Evolutionary conservation across 2,797 vertebrate species (phyloP), one percentile per base, ranked within the genome.

Genomic region (Scarus forsteni): DNA sequence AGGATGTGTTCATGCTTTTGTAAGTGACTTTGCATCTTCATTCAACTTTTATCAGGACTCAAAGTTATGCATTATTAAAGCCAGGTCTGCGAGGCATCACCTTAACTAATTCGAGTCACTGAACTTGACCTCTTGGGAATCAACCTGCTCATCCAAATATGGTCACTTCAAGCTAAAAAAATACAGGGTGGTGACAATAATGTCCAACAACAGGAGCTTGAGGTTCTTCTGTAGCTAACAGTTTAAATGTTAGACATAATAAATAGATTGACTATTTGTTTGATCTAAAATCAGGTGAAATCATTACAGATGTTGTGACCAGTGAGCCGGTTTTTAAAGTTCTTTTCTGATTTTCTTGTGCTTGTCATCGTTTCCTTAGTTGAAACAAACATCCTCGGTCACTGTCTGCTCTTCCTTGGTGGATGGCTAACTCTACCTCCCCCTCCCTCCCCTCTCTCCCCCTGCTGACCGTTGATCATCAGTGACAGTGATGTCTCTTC

Each of bases 401-500:
- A 67, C 38, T 56, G 34, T 56, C 18, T 55, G 55, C 50, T 43
- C 2, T 44, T 39, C 54, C 54, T 60, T 18, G 3, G 52, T 52
- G 51, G 62, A 46, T 55, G 58, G 36, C 18, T 70, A 66, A 45
- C 61, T 18, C 54, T 15, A 6, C 54, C 45, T 1, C 43, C 36
- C n/a, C 0, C 39, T 48, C 46, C 15, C 60, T 12, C 10, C 49
- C 11, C 43, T 16, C 60, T 15, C 46, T 18, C 46, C 46, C 50
- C 12, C 57, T 36, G 42, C 66, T 64, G 56, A 72, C 70, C 73
- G 14, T 27, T 72, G 72, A 79, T 74, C 83, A 64, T 40, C 60
- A 7, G 16, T 79, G 85, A 86, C 84, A 85, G 75, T 81, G 82
- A 88, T 36, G 74, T 85, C 78, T 88, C 79, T 57, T 71, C 68